Conservation (phyloP, 53 echinoderm and acorn worm genomes). For the Actinopyga echinites region DNA sequence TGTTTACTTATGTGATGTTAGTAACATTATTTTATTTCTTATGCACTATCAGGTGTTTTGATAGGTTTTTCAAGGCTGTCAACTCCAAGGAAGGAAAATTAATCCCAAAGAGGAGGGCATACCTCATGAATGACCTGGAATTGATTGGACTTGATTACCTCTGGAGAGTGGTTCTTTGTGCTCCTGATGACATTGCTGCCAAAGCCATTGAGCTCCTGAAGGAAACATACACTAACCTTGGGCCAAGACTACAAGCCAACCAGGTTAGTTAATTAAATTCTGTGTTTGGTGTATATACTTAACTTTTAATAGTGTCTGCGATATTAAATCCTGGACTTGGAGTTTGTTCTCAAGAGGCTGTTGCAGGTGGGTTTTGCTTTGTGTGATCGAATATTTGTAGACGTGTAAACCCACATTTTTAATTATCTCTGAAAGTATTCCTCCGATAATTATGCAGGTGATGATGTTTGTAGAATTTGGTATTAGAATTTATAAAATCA, state of each 20-base stretch:
- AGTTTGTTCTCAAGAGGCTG: no score
- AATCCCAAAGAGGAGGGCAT: conserved; percentile 89
- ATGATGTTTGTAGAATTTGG: no score
- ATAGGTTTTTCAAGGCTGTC: conserved; percentile 97
- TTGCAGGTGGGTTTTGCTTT: no score
- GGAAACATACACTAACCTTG: conserved; percentile 96
- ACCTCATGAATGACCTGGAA: conserved; percentile 96
- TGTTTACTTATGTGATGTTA: no score
- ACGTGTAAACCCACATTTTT: no score
- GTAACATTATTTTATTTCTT: not conserved
- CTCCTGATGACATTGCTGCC: conserved; percentile 85
- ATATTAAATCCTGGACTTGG: no score
- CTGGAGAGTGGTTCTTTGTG: conserved; percentile 91
- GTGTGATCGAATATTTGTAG: no score
- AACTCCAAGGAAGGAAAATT: conserved; percentile 96
- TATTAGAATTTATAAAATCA: no score
- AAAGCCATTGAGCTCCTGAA: conserved; percentile 96
- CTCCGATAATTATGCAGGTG: no score
- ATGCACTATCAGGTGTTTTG: conserved; percentile 81
- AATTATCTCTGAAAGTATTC: no score
- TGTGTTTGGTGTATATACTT: no score
- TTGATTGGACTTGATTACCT: conserved; percentile 96
- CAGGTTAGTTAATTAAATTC: conserved; percentile 54
- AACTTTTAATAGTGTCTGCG: no score
- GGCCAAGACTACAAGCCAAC: conserved; percentile 86